phyloP scores from a whole-genome alignment of 2,797 vertebrate genomes.

The Eulemur albifrons region DNA sequence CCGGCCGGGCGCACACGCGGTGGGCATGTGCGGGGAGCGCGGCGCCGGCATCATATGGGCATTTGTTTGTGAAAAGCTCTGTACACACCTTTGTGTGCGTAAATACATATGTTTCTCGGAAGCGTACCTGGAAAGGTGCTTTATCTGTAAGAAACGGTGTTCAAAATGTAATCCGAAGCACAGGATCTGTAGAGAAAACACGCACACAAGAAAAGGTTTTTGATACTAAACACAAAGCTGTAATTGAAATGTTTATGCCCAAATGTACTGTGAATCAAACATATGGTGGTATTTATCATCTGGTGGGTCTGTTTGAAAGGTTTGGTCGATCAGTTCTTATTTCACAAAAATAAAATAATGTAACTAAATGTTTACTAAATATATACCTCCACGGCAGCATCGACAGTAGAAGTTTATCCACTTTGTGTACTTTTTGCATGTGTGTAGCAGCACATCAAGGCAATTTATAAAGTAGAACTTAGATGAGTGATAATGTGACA shows the following conservation, averaged over 20 bases:
- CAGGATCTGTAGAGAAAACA: neutral
- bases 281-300: constrained; percentile 55
- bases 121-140: constrained; percentile 56
- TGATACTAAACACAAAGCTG: constrained; percentile 34
- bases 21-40: neutral
- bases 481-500: neutral
- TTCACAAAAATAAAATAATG: constrained; percentile 54
- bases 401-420: neutral
- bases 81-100: constrained; percentile 32
- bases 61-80: neutral
- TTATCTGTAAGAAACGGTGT: neutral
- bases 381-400: neutral
- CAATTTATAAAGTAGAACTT: neutral
- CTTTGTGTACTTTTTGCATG: constrained; percentile 36
- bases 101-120: neutral
- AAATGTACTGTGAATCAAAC: constrained; percentile 12
- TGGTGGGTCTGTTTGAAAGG: constrained; percentile 44
- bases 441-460: neutral
- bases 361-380: constrained; percentile 28
- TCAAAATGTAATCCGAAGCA: neutral
- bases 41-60: constrained; percentile 52
- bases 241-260: constrained; percentile 42
- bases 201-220: neutral
- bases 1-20: constrained; percentile 3
- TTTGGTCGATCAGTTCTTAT: constrained; percentile 25